Evolutionary conservation across 2,888 invertebrate species (phyloP), one percentile per base, ranked within the genome.

Genomic region (Monoplex corrugatus): DNA sequence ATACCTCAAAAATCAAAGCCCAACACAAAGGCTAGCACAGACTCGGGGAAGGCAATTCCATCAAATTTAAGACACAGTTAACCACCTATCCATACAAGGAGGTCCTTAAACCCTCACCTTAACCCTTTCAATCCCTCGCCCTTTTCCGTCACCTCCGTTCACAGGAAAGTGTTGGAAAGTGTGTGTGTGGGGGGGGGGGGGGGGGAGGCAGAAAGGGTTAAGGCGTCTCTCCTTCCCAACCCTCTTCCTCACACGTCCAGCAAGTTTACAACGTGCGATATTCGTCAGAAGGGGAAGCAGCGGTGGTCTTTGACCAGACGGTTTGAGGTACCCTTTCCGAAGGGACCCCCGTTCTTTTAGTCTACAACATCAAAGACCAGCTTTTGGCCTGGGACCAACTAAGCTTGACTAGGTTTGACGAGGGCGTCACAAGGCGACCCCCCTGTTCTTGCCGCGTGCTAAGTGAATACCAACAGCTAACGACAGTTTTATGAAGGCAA

Each of bases 401-500:
- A 84, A 84, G 84, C 50, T 16, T 57, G 57, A 44, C 35, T 57
- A 10, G 84, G 5, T 84, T 84, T 84, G 57, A 84, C 19, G 45
- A 57, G 35, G 84, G 84, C 84, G 84, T 80, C 50, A 35, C 35
- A 35, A 45, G n/a, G 16, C 68, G n/a, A 23, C 23, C 68, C 28
- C 68, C n/a, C n/a, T 28, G n/a, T 23, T 13, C 10, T 84, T 57
- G 84, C 50, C 45, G 50, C 57, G 32, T 84, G 84, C 84, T 84
- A 84, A 84, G 57, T 57, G 84, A 84, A 84, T 84, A 57, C 57
- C 8, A 68, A 72, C 57, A 38, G 86, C 68, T 86, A 86, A 86
- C 86, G 86, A 86, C 86, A 86, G 40, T 86, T 86, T 86, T 86
- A 86, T 86, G 86, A 86, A 86, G 86, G 86, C 86, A n/a, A 44